Conservation (phyloP, 2,888 invertebrate genomes). For the Xestia ashworthii region DNA sequence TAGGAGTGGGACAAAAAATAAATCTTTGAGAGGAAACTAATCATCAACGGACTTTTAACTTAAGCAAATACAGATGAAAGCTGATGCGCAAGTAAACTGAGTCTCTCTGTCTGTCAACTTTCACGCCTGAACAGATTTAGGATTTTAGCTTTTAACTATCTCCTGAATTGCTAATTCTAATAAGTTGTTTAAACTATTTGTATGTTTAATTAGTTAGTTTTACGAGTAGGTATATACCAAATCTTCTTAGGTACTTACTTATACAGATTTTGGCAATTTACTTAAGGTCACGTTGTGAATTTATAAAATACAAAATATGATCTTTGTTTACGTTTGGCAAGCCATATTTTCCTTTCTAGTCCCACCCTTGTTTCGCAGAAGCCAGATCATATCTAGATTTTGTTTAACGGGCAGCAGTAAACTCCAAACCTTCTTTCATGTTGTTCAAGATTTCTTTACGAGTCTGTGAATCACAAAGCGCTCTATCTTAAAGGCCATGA, state of each 20-base stretch:
- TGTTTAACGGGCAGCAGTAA: slow-evolving; percentile 38
- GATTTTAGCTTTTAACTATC: not conserved
- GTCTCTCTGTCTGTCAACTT: not conserved
- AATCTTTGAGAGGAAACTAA: not conserved
- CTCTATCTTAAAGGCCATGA: slow-evolving; percentile 17
- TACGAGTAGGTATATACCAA: not conserved
- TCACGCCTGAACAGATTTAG: not conserved
- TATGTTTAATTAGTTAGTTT: no score
- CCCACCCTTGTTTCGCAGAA: slow-evolving; percentile 36
- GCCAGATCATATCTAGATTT: slow-evolving; percentile 47
- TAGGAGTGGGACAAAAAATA: not conserved
- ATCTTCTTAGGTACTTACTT: not conserved
- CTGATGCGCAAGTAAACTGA: not conserved
- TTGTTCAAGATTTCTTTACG: slow-evolving; percentile 39
- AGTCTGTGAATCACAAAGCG: slow-evolving; percentile 23
- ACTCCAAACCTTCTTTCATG: slow-evolving; percentile 22
- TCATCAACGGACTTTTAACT: not conserved
- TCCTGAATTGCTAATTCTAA: not conserved
- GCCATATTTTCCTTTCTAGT: slow-evolving; percentile 20
- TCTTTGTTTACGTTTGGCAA: not conserved
- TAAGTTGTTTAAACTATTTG: not conserved
- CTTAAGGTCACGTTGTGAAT: slow-evolving; percentile 6
- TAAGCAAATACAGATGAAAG: not conserved
- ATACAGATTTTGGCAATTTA: slow-evolving; percentile 4
- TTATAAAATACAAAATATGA: slow-evolving; percentile 4